Conservation (phyloP, 2,888 invertebrate genomes). For the Proisotoma minuta region DNA sequence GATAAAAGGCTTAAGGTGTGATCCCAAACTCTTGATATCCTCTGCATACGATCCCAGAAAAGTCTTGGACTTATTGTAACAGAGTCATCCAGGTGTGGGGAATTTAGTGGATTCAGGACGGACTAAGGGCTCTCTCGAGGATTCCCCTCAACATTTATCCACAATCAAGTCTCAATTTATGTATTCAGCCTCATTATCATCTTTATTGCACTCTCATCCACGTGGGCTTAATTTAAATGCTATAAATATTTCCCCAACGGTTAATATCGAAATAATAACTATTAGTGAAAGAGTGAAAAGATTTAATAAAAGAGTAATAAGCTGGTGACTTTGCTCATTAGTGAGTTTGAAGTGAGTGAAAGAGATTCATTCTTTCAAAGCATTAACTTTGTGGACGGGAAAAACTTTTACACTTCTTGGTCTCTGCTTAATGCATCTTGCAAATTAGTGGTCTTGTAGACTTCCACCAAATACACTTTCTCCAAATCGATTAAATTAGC, state of each 20-base stretch:
- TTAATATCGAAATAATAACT: too few species aligned
- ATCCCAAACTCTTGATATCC: background rate
- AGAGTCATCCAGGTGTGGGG: background rate
- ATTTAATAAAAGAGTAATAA: too few species aligned
- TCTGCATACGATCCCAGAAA: background rate
- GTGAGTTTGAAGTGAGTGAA: too few species aligned
- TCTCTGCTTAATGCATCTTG: slow-evolving; percentile 2
- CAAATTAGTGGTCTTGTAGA: background rate
- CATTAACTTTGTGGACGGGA: too few species aligned
- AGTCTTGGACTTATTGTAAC: too few species aligned
- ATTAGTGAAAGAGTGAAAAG: too few species aligned
- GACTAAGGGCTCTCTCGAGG: background rate
- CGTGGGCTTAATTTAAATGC: too few species aligned
- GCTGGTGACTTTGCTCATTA: too few species aligned
- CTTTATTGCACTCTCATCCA: background rate
- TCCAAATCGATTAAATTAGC: slow-evolving; percentile 3
- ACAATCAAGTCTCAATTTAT: background rate
- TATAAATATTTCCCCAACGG: too few species aligned
- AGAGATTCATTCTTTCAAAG: too few species aligned
- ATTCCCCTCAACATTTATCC: background rate
- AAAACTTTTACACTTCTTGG: too few species aligned
- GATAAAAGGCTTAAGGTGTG: background rate
- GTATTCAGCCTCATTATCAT: slow-evolving; percentile 2
- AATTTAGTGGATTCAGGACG: background rate
- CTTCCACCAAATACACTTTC: background rate